Base-by-base conservation (phyloP, 2,888 invertebrate species). In the Xanthorhoe spadicearia region DNA sequence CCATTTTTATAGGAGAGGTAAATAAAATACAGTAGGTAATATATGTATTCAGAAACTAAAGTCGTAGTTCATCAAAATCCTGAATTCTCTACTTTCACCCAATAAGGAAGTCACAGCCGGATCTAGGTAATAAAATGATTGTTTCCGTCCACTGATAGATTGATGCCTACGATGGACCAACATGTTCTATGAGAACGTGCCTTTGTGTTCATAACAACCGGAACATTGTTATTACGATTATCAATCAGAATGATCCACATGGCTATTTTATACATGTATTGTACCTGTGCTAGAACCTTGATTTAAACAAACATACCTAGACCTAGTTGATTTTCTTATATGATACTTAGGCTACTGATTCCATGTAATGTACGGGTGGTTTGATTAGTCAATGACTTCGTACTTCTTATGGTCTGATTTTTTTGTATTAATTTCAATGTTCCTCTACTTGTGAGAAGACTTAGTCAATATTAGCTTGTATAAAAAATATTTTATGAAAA, bases 181-280 rank as follows among this genome's bases (percentile, higher is more conserved):
- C 63, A 52, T 56, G 48, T 56, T 56, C 64, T 68, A 76, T 76
- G 76, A 75, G 77, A 69, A 71, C 72, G 67, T 75, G 75, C 83
- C 81, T 85, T 88, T 88, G 87, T 88, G 75, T 80, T 84, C 71
- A 75, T 80, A 79, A 83, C 79, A 28, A 84, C 87, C 88, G 88
- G 89, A 89, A 89, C 84, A 87, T 84, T 80, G 80, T 85, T 83
- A 89, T 89, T 88, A 89, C 76, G 79, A 80, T 84, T 74, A 74
- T 74, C 74, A 74, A 85, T 83, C 83, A 84, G 83, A 82, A 81
- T 77, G 54, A 79, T 78, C 76, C 82, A 78, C 79, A 59, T 66
- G 62, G 48, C 54, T 63, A 38, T 79, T 66, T 58, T 74, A 72
- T 76, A 75, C 66, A 18, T 46, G 65, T 66, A 61, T 68, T 66